Evolutionary conservation across 2,113 vertebrate genomes (phyloP).

Genomic region (Neogale vison): DNA sequence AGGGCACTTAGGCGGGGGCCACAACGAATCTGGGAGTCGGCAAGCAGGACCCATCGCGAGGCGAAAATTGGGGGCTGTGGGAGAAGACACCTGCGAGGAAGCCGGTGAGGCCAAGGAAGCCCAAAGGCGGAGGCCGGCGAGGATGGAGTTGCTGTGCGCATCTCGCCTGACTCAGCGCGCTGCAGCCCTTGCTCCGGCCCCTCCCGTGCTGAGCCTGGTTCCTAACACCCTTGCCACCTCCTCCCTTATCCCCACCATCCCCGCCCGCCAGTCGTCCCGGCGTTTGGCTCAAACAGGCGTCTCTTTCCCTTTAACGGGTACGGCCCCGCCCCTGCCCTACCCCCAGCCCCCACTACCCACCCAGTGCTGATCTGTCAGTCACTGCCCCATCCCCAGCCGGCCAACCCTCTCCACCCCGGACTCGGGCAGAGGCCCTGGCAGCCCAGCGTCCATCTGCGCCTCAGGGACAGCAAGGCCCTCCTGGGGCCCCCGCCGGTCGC

Average conservation of each 20-base stretch:
- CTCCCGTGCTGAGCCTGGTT: neutral
- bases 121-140: slow-evolving; percentile 30
- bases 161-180: slow-evolving; percentile 65
- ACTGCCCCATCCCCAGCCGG: slow-evolving; percentile 53
- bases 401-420: slow-evolving; percentile 58
- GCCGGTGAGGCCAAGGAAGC: neutral
- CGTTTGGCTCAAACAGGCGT: neutral
- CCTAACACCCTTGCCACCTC: neutral
- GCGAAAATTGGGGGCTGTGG: slow-evolving; percentile 37
- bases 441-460: slow-evolving; percentile 26
- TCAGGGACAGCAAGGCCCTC: slow-evolving; percentile 4
- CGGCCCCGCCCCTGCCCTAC: slow-evolving; percentile 75
- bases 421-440: slow-evolving; percentile 42
- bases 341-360: slow-evolving; percentile 68
- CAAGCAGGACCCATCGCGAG: slow-evolving; percentile 60
- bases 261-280: neutral
- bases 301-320: slow-evolving; percentile 75
- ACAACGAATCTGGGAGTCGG: slow-evolving; percentile 72
- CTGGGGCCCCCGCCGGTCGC: slow-evolving; percentile 29
- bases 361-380: slow-evolving; percentile 72
- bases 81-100: slow-evolving; percentile 48
- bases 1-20: slow-evolving; percentile 31
- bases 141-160: neutral
- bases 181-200: neutral
- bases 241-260: neutral